Base-by-base conservation (phyloP, 1,140 invertebrate species). In the Monochamus saltuarius region DNA sequence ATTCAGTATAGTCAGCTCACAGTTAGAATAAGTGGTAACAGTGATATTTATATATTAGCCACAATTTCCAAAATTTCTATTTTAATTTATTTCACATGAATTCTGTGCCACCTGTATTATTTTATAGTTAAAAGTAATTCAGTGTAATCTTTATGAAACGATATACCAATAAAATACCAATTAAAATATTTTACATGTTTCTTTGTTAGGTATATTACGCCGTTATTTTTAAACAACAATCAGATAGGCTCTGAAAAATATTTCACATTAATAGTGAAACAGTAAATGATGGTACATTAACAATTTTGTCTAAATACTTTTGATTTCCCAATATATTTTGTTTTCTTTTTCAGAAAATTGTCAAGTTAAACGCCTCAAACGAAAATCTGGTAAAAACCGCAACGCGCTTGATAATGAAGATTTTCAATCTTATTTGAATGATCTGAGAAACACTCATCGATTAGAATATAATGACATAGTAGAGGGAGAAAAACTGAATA, bases 311-410 rank as follows among this genome's bases (percentile, higher is more conserved):
- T n/a, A 13, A 7, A 4, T 16, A 42, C 10, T 43, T 29, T 35
- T 46, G 36, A 59, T 61, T 39, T 22, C 22, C 2, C 22, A 29
- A 3, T 29, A 6, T n/a, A n/a, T 14, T 22, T 46, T 53, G 4
- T 50, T 56, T 43, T 65, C n/a, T n/a, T 59, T 82, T 82, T 37
- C 73, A 86, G 84, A 82, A 73, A 77, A 78, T 60, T 80, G 77
- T 53, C 62, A 61, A 56, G 65, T 87, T 37, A 78, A 76, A 64
- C 83, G 85, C 68, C 75, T 77, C 49, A 80, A 82, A 71, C 72
- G 79, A 53, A 86, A 85, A 81, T 81, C 80, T 4, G 80, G 79
- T 57, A 79, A 80, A 62, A 64, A 53, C 39, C 81, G 80, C 64
- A 75, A 75, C 2, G 75, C 80, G 36, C 73, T 79, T 36, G 72